phyloP scores from a whole-genome alignment of 64 coral and sea anemone genomes.

The Acropora yongei region DNA sequence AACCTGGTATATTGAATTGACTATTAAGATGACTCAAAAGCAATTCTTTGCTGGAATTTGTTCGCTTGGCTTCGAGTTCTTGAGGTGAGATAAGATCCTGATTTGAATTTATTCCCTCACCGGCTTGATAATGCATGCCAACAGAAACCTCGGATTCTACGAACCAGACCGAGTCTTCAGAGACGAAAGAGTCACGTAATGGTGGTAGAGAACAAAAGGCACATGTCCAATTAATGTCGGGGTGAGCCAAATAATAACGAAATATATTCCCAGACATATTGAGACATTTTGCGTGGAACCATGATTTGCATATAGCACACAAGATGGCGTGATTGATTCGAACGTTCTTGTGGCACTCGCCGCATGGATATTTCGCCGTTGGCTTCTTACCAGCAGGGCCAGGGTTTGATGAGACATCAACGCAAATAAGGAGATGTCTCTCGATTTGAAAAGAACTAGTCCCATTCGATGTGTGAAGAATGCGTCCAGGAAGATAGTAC shows the following conservation, averaged over 20 bases:
- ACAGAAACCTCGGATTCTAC: neutral
- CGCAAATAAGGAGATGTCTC: constrained; percentile 8
- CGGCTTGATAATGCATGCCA: neutral
- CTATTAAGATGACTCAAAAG: constrained; percentile 25
- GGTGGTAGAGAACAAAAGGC: neutral
- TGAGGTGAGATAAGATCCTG: neutral
- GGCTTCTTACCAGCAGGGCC: neutral
- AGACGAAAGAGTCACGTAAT: neutral
- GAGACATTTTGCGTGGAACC: constrained; percentile 55
- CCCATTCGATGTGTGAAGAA: constrained; percentile 20
- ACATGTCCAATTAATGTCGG: constrained; percentile 2
- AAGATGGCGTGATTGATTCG: constrained; percentile 63
- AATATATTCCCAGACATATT: constrained; percentile 9
- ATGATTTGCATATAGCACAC: constrained; percentile 44
- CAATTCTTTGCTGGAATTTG: too few species aligned
- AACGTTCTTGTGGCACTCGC: constrained; percentile 31
- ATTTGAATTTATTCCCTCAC: neutral
- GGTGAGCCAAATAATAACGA: constrained; percentile 28
- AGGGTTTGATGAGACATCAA: constrained; percentile 61
- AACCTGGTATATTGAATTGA: constrained; percentile 52
- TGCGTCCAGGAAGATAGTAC: constrained; percentile 18
- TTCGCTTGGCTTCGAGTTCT: neutral
- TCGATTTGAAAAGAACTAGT: constrained; percentile 61
- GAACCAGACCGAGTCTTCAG: neutral
- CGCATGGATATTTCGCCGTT: constrained; percentile 54